Conservation (phyloP, 2,888 invertebrate genomes). For the Osmoderma eremita region DNA sequence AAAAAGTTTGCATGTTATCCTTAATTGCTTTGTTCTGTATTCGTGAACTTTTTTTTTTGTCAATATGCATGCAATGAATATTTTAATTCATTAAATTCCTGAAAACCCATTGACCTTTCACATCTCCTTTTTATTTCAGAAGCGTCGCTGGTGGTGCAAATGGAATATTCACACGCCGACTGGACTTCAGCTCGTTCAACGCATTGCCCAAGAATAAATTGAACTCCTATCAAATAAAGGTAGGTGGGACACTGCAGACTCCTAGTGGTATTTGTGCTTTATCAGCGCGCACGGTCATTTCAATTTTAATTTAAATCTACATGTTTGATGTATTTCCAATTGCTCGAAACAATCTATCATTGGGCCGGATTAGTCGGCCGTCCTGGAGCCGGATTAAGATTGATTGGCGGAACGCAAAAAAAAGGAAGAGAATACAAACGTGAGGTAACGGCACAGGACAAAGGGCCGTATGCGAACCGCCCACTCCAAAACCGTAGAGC, state of each 20-base stretch:
- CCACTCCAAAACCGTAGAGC: constrained; percentile 22
- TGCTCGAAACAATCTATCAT: constrained; percentile 33
- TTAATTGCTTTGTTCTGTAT: background rate
- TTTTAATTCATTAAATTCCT: constrained; percentile 15
- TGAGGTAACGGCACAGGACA: constrained; percentile 4
- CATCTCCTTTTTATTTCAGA: constrained; percentile 66
- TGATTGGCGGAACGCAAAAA: constrained; percentile 21
- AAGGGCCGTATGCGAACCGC: background rate
- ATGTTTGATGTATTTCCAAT: constrained; percentile 34
- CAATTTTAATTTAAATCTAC: constrained; percentile 34
- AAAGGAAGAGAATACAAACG: constrained; percentile 9
- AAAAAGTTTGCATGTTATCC: background rate
- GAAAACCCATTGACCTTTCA: constrained; percentile 13
- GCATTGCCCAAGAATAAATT: constrained; percentile 93
- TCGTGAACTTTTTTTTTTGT: background rate
- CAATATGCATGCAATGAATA: background rate
- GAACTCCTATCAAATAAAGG: constrained; percentile 99
- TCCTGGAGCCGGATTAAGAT: constrained; percentile 33
- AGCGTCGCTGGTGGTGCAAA: constrained; percentile 84
- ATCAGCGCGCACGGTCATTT: constrained; percentile 16
- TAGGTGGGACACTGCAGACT: constrained; percentile 69
- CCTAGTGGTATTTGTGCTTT: constrained; percentile 24
- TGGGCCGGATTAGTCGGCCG: constrained; percentile 35
- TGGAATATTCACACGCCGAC: constrained; percentile 91
- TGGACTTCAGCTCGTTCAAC: constrained; percentile 95